Conservation (phyloP, 2,888 invertebrate genomes). For the Platycheirus rosarum region DNA sequence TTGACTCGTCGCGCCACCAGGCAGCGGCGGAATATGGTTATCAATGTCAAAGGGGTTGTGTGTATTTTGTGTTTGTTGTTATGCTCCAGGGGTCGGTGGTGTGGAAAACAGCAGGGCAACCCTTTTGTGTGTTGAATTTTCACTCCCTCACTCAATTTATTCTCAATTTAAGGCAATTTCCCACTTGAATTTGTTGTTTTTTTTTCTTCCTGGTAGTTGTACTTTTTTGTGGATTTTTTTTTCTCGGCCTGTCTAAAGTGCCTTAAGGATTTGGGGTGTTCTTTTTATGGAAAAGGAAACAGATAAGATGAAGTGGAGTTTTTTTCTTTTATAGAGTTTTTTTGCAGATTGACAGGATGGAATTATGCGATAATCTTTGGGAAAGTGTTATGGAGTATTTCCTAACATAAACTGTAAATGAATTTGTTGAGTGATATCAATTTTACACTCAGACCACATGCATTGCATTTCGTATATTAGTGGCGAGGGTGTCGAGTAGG, state of each 20-base stretch:
- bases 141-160: slow-evolving; percentile 69
- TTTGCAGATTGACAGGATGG: slow-evolving; percentile 66
- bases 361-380: slow-evolving; percentile 67
- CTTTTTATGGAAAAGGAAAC: slow-evolving; percentile 42
- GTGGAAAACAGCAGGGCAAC: slow-evolving; percentile 26
- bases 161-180: slow-evolving; percentile 72
- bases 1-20: background rate
- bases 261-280: slow-evolving; percentile 35
- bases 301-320: slow-evolving; percentile 54
- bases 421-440: slow-evolving; percentile 31
- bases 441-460: slow-evolving; percentile 20
- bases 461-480: too few species aligned
- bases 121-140: slow-evolving; percentile 23
- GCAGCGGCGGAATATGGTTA: slow-evolving; percentile 60
- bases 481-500: background rate
- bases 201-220: slow-evolving; percentile 26
- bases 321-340: slow-evolving; percentile 7
- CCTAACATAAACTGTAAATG: slow-evolving; percentile 36
- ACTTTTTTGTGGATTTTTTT: slow-evolving; percentile 32
- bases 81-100: background rate
- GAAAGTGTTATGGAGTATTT: slow-evolving; percentile 50
- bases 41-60: slow-evolving; percentile 72
- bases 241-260: slow-evolving; percentile 18
- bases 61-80: slow-evolving; percentile 28
- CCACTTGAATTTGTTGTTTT: slow-evolving; percentile 65